These are phyloP conservation scores for Nomada fabriciana DNA, from an alignment of 2,888 invertebrate species.

Conservation along the genomic window DNA sequence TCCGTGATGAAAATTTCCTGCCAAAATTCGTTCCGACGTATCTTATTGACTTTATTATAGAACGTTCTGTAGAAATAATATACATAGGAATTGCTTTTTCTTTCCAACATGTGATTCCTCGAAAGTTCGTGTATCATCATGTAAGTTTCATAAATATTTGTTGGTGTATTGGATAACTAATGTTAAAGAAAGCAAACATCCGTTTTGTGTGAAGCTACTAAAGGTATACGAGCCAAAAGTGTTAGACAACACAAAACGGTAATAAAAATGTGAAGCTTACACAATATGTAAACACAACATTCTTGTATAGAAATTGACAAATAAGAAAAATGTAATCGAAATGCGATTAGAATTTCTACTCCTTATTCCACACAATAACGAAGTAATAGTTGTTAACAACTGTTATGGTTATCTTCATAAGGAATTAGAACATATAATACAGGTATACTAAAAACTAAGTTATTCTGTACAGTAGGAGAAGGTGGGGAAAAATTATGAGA, in stretches of 20 bases:
- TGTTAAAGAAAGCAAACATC: constrained; percentile 58
- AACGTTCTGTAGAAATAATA: background rate
- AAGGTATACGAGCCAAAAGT: constrained; percentile 37
- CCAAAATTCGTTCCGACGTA: constrained; percentile 7
- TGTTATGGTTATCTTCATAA: constrained; percentile 16
- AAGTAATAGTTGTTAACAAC: constrained; percentile 16
- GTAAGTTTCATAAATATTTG: constrained; percentile 36
- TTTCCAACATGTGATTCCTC: background rate
- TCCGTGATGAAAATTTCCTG: constrained; percentile 14
- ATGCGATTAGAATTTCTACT: background rate
- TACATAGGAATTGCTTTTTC: background rate
- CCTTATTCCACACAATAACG: constrained; percentile 8
- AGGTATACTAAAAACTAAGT: constrained; percentile 9
- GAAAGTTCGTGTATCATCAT: background rate
- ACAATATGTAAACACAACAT: constrained; percentile 34
- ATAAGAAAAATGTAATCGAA: background rate
- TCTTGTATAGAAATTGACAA: constrained; percentile 15
- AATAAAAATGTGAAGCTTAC: constrained; percentile 39
- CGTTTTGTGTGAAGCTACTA: constrained; percentile 52
- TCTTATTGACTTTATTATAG: background rate
- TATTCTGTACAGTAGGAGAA: constrained; percentile 20
- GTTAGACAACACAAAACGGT: constrained; percentile 35
- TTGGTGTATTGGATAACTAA: constrained; percentile 82
- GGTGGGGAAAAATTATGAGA: constrained; percentile 6
- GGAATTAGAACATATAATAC: constrained; percentile 12